Base-by-base conservation (phyloP, 37 sponge, comb jelly and placozoan genomes). In the Tethya wilhelma region DNA sequence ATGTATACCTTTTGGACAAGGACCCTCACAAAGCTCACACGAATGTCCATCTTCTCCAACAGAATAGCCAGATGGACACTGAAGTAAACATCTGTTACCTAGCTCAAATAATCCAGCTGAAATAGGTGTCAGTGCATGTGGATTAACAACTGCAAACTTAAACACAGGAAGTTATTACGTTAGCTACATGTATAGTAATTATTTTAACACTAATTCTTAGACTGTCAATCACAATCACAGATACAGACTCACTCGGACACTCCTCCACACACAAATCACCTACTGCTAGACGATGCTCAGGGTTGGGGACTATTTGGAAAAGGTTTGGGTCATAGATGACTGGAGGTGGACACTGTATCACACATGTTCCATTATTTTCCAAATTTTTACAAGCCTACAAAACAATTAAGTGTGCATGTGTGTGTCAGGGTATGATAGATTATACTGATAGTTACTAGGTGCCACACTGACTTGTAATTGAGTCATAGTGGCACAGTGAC, bases 331-430 rank as follows among this genome's bases (percentile, higher is more conserved):
- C 79, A 60, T 80, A 78, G 30, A 81, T 75, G 36, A 33, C 19
- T 30, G 46, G 45, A 6, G 69, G 78, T 26, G 91, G 86, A 60
- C 91, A 91, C n/a, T 65, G 43, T 4, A 39, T 59, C 56, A 80
- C 67, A 77, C 91, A 91, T 22, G 86, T 85, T 20, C 91, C 87
- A 80, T 86, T 86, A 44, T 91, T 85, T 30, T 57, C 32, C 71
- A 91, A 71, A 38, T 78, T 38, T 44, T 71, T 77, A 72, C 87
- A 86, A 6, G 87, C 87, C 91, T 91, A 74, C 11, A 69, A n/a
- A n/a, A n/a, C n/a, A n/a, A n/a, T n/a, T n/a, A n/a, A n/a, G n/a
- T n/a, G n/a, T n/a, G n/a, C n/a, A n/a, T n/a, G n/a, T n/a, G n/a
- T n/a, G n/a, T n/a, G n/a, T n/a, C n/a, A n/a, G n/a, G n/a, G n/a